Evolutionary conservation across 2,888 invertebrate species (phyloP), one percentile per base, ranked within the genome.

Genomic region (Papilio elwesi): DNA sequence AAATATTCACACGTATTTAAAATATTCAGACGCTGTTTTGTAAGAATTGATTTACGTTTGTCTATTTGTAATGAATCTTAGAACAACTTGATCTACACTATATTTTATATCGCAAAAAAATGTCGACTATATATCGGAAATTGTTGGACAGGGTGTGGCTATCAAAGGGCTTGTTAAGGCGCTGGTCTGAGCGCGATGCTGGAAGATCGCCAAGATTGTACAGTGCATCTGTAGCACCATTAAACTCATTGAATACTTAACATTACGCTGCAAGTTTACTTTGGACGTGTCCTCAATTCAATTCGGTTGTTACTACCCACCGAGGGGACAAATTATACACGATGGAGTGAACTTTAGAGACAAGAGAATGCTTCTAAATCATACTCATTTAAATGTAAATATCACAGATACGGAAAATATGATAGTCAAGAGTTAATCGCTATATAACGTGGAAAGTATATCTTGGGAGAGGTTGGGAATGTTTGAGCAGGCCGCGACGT

Each of bases 221-320:
- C 47, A n/a, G 16, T 36, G 36, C 16, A 15, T 15, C 63, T 48
- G 7, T 64, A 64, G 48, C 48, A 64, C 16, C 53, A 16, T 64
- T 64, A 47, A 15, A 48, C 48, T 64, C 63, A 64, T 64, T 64
- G 63, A 48, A 64, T 64, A 49, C 63, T 64, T 48, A 48, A 64
- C 63, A 16, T 64, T 64, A 47, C 16, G 12, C 63, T 64, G 15
- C 53, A 8, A 16, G 16, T 16, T 48, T 48, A 13, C 59, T 13
- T 38, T 16, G 47, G 9, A 0, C 47, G 11, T 43, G 47, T 63
- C 10, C 9, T 16, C 10, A 6, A 48, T 64, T 64, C 11, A 26
- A 43, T 43, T 43, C 6, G 0, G 43, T 43, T 6, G 43, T 7
- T 43, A 43, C 43, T 43, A 43, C 43, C n/a, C n/a, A n/a, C n/a